phyloP scores from a whole-genome alignment of 2,888 invertebrate genomes.

The Schizotus pectinicornis region DNA sequence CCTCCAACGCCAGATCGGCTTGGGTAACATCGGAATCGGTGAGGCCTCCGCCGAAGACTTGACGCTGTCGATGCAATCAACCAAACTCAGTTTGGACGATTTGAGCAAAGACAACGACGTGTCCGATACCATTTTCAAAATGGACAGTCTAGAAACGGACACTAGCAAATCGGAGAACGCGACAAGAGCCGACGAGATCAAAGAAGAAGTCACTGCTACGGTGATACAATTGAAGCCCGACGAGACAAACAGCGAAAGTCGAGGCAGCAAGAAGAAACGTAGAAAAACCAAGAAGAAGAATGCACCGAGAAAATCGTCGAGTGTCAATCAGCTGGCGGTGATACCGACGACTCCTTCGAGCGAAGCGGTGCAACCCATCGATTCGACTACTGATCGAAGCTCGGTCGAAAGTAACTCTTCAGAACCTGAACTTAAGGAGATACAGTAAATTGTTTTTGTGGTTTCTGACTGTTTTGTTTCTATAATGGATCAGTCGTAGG shows the following conservation, averaged over 20 bases:
- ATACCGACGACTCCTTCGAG: slow-evolving; percentile 49
- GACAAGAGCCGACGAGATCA: slow-evolving; percentile 3
- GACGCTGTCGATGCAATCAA: slow-evolving; percentile 52
- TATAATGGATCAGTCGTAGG: slow-evolving; percentile 9
- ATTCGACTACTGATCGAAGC: slow-evolving; percentile 53
- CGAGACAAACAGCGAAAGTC: slow-evolving; percentile 57
- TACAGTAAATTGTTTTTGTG: slow-evolving; percentile 44
- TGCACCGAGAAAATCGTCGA: slow-evolving; percentile 72
- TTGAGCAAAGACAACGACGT: slow-evolving; percentile 54
- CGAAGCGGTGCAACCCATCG: slow-evolving; percentile 57
- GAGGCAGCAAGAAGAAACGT: slow-evolving; percentile 75
- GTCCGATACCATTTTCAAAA: slow-evolving; percentile 71
- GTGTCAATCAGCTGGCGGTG: slow-evolving; percentile 58
- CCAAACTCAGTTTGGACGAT: slow-evolving; percentile 52
- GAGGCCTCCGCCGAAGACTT: slow-evolving; percentile 54
- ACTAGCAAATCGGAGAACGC: slow-evolving; percentile 36
- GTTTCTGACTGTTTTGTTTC: not conserved
- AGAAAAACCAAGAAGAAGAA: slow-evolving; percentile 85
- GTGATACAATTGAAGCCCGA: slow-evolving; percentile 9
- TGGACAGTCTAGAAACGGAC: slow-evolving; percentile 67
- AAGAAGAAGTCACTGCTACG: not conserved
- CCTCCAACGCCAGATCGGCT: slow-evolving; percentile 54
- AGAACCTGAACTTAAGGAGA: slow-evolving; percentile 56
- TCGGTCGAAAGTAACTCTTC: slow-evolving; percentile 56
- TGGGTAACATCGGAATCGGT: slow-evolving; percentile 57